Percentiles rank a stretch among this genome's conserved stretches.
These are phyloP conservation scores for Sylvia borin DNA, from an alignment of 2,797 vertebrate genomes.

Conservation along the genomic window DNA sequence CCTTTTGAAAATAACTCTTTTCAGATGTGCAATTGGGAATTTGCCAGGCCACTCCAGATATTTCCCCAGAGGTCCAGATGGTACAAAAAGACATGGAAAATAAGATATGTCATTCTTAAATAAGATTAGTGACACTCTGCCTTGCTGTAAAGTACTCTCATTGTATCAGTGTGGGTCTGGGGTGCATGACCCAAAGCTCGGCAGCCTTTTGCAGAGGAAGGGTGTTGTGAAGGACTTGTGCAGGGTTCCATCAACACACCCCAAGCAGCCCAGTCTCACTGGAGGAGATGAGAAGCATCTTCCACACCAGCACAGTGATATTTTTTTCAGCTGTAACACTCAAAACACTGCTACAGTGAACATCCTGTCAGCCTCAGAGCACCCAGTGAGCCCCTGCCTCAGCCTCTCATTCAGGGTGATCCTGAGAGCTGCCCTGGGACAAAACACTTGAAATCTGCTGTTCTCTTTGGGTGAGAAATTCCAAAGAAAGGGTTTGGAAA, in stretches of 20 bases:
- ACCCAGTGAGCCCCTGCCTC: neutral
- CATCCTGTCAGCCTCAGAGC: neutral
- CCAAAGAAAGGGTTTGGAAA: neutral
- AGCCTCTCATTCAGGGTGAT: neutral
- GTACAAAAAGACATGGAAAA: slow-evolving; percentile 52
- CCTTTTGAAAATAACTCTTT: slow-evolving; percentile 52
- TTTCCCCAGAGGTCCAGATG: slow-evolving; percentile 60
- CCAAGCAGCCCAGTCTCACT: neutral
- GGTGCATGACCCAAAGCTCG: neutral
- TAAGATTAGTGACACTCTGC: neutral
- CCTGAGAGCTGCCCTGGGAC: neutral
- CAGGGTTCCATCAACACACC: neutral
- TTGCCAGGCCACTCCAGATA: slow-evolving; percentile 32
- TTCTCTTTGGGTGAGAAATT: neutral
- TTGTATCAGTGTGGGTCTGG: neutral
- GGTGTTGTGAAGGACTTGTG: neutral
- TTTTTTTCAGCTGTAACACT: neutral
- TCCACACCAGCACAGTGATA: neutral
- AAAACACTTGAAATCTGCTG: neutral
- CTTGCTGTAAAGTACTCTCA: neutral
- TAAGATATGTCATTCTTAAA: slow-evolving; percentile 46
- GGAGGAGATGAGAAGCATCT: neutral
- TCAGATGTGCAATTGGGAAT: slow-evolving; percentile 32
- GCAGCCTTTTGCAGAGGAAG: neutral
- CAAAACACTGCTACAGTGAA: neutral